A percentile compares a stretch with the other conserved stretches of the same genome.
Conservation (phyloP, 2,113 vertebrate genomes). For the Montifringilla adamsi region DNA sequence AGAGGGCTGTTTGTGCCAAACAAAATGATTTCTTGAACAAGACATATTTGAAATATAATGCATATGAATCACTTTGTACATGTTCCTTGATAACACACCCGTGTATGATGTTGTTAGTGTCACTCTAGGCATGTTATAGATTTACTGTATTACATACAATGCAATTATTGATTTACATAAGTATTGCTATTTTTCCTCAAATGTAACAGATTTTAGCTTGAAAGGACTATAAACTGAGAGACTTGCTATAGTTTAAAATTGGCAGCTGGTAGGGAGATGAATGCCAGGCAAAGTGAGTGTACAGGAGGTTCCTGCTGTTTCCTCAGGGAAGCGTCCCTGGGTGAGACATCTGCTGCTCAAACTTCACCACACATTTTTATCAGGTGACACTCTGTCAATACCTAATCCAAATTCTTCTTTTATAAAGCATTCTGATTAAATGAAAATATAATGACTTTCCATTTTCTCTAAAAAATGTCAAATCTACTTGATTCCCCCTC, state of each 20-base stretch:
- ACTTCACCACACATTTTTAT: slow-evolving; percentile 88
- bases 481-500: neutral
- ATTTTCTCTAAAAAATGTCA: slow-evolving; percentile 27
- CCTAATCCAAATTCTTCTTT: slow-evolving; percentile 55
- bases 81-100: slow-evolving; percentile 29
- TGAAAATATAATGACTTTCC: slow-evolving; percentile 28
- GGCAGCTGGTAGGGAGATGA: slow-evolving; percentile 92
- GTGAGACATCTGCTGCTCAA: slow-evolving; percentile 92
- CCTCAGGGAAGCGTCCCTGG: slow-evolving; percentile 83
- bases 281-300: slow-evolving; percentile 89
- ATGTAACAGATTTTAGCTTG: slow-evolving; percentile 76
- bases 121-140: slow-evolving; percentile 64
- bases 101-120: slow-evolving; percentile 36
- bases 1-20: slow-evolving; percentile 55
- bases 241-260: slow-evolving; percentile 80
- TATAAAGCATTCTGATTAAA: slow-evolving; percentile 50
- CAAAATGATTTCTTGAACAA: slow-evolving; percentile 44
- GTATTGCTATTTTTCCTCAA: slow-evolving; percentile 68
- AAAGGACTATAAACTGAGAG: slow-evolving; percentile 76
- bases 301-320: slow-evolving; percentile 92
- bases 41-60: slow-evolving; percentile 6
- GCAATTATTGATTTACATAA: slow-evolving; percentile 76
- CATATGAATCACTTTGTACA: slow-evolving; percentile 33
- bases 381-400: slow-evolving; percentile 54
- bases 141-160: slow-evolving; percentile 68